Evolutionary conservation across 2,113 vertebrate species (phyloP).

Genomic region (Dolichotis patagonum): DNA sequence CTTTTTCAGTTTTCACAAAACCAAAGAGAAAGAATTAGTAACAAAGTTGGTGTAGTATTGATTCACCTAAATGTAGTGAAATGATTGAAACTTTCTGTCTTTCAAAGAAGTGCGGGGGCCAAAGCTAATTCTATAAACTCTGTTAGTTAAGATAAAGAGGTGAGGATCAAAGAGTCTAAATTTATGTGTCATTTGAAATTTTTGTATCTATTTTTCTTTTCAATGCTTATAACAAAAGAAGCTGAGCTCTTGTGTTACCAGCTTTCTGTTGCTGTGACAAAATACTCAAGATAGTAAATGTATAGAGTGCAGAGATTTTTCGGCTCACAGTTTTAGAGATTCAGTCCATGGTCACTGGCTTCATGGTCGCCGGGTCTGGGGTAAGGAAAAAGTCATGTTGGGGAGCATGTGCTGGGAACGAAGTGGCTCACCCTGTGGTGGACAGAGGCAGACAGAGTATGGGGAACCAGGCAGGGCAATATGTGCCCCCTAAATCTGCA

Average conservation of each 20-base stretch:
- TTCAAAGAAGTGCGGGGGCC: background rate
- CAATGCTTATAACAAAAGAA: background rate
- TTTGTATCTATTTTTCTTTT: background rate
- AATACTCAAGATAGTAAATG: background rate
- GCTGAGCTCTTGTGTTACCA: background rate
- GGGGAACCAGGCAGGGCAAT: background rate
- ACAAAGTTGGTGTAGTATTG: background rate
- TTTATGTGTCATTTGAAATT: background rate
- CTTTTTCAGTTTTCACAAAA: constrained; percentile 54
- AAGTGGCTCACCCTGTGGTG: background rate
- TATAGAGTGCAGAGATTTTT: background rate
- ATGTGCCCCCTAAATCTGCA: background rate
- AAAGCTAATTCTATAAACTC: background rate
- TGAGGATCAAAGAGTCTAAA: background rate
- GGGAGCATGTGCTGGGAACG: background rate
- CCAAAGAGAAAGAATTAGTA: background rate
- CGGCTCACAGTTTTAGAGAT: background rate
- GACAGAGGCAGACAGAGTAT: background rate
- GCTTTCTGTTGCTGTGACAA: background rate
- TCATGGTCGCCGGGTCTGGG: background rate
- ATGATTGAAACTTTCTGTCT: background rate
- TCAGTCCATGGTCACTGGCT: background rate
- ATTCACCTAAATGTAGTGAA: background rate
- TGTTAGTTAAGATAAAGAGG: background rate
- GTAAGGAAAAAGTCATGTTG: background rate